Evolutionary conservation across 2,113 vertebrate species (phyloP).

Genomic region (Vidua chalybeata): DNA sequence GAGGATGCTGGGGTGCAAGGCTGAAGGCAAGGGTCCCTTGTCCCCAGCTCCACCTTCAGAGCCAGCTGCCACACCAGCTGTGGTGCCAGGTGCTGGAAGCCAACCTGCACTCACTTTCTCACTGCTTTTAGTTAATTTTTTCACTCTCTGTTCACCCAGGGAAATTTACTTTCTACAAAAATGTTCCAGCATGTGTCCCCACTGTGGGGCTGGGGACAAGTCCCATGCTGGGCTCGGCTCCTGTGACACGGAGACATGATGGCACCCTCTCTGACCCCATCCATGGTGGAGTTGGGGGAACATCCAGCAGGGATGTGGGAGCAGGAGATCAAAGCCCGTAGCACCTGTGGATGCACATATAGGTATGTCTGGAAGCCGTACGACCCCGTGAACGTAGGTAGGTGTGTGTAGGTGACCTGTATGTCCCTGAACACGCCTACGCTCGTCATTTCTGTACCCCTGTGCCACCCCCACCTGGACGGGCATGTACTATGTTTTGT

Average conservation of each 20-base stretch:
- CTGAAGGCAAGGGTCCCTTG: background rate
- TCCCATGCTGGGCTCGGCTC: rapidly evolving
- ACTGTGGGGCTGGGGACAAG: rapidly evolving
- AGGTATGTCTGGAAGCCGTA: rapidly evolving
- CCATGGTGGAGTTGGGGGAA: rapidly evolving
- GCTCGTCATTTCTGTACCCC: background rate
- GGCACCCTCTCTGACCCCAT: background rate
- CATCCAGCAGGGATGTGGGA: background rate
- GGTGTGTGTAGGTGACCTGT: background rate
- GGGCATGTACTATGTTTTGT: rapidly evolving
- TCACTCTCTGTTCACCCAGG: background rate
- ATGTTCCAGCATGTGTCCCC: rapidly evolving
- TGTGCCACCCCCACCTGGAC: rapidly evolving
- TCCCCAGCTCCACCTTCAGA: background rate
- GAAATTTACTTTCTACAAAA: background rate
- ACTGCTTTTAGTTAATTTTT: background rate
- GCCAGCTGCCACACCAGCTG: background rate
- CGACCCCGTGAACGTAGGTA: rapidly evolving
- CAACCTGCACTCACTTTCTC: background rate
- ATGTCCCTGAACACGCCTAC: background rate
- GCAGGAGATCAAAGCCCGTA: rapidly evolving
- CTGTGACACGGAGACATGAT: rapidly evolving
- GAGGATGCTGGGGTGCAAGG: rapidly evolving
- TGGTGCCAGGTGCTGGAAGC: background rate
- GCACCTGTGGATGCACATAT: background rate